These are phyloP conservation scores for Microcebus tavaratra DNA, from an alignment of 2,113 vertebrate species.

Conservation along the genomic window DNA sequence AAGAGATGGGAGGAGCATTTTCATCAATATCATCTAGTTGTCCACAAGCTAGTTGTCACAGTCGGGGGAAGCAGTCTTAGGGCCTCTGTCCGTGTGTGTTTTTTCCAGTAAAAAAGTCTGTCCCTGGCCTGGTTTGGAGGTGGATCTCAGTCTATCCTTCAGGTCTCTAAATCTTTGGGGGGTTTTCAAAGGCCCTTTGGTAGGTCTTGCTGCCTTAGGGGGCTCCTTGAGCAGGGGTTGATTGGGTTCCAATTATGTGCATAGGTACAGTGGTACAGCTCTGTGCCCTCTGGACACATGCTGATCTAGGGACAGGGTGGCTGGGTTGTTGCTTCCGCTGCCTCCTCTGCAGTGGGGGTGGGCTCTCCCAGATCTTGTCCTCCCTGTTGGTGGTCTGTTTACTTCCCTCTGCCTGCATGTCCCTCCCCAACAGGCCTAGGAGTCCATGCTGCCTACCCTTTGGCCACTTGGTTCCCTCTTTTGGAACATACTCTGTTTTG, in stretches of 20 bases:
- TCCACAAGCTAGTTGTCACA: neutral
- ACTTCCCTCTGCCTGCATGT: neutral
- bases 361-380: neutral
- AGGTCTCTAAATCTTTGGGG: neutral
- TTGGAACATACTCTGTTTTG: neutral
- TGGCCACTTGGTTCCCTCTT: neutral
- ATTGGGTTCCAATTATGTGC: neutral
- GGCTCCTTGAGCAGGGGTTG: neutral
- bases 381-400: neutral
- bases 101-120: neutral
- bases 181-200: neutral
- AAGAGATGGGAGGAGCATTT: neutral
- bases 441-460: neutral
- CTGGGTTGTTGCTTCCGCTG: neutral
- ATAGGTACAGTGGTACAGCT: too few species aligned
- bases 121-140: neutral
- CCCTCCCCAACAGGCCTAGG: neutral
- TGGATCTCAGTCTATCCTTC: neutral
- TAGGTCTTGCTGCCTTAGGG: neutral
- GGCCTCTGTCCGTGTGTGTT: neutral
- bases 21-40: neutral
- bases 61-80: neutral
- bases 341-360: neutral
- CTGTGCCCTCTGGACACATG: neutral
- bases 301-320: neutral